These are phyloP conservation scores for Zapornia atra DNA, from an alignment of 2,113 vertebrate genomes.

Conservation along the genomic window DNA sequence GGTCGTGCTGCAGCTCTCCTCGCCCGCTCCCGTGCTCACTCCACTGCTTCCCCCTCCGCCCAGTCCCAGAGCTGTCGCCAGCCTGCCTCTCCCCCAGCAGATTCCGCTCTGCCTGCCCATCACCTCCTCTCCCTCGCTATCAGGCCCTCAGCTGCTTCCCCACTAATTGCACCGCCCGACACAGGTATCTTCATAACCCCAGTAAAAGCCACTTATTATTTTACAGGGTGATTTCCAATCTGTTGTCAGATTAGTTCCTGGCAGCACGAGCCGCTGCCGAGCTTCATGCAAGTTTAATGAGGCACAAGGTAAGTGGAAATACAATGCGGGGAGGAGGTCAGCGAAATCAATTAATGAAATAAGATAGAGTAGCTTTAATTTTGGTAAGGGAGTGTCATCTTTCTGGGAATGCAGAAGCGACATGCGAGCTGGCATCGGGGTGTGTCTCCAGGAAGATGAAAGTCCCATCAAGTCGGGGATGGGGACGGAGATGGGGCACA, in stretches of 20 bases:
- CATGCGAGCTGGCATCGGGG: fast-evolving
- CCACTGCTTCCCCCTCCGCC: neutral
- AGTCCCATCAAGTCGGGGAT: fast-evolving
- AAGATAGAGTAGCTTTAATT: no score
- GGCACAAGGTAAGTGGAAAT: slow-evolving; percentile 45
- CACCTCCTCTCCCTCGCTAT: neutral
- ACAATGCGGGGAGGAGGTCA: slow-evolving; percentile 34
- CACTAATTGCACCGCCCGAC: neutral
- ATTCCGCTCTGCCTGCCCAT: neutral
- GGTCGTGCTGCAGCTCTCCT: neutral
- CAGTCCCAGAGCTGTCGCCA: neutral
- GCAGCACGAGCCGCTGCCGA: neutral
- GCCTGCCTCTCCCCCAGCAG: neutral
- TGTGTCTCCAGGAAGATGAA: neutral
- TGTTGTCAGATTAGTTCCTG: neutral
- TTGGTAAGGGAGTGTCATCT: fast-evolving
- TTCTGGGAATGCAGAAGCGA: neutral
- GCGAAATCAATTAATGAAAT: neutral
- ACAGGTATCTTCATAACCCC: neutral
- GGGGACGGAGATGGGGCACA: neutral
- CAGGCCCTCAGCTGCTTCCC: neutral
- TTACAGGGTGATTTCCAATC: neutral
- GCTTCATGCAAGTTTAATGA: slow-evolving; percentile 61
- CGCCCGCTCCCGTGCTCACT: neutral
- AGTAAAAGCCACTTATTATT: neutral